These are phyloP conservation scores for Cataglyphis rosenhaueri DNA, from an alignment of 2,888 invertebrate genomes.

Conservation along the genomic window DNA sequence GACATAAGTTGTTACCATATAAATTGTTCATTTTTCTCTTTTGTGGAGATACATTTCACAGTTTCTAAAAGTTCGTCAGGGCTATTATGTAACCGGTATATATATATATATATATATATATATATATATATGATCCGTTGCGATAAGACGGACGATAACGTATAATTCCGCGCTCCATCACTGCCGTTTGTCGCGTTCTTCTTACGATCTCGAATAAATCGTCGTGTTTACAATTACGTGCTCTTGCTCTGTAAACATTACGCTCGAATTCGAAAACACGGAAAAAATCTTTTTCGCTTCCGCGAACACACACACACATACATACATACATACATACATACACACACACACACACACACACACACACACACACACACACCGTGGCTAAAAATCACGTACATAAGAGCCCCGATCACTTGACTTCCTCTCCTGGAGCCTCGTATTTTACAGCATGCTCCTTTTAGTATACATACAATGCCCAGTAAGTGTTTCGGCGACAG, in stretches of 20 bases:
- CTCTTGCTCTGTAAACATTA: not conserved
- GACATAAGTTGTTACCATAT: conserved; percentile 72
- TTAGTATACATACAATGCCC: conserved; percentile 71
- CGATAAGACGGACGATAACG: not conserved
- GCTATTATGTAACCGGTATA: conserved; percentile 78
- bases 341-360: too few relatives aligned
- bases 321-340: not conserved
- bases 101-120: conserved; percentile 1
- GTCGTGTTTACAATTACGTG: conserved; percentile 19
- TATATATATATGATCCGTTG: not conserved
- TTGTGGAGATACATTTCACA: conserved; percentile 83
- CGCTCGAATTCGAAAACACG: not conserved
- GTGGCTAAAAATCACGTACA: conserved; percentile 68
- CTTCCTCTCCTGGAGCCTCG: conserved; percentile 79
- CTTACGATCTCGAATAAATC: conserved; percentile 20
- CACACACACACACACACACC: too few relatives aligned
- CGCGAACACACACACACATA: not conserved
- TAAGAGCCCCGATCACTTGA: conserved; percentile 81
- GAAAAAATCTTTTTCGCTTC: not conserved
- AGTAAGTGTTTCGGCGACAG: conserved; percentile 73
- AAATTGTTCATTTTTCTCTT: conserved; percentile 70
- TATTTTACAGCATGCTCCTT: conserved; percentile 81
- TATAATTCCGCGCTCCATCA: conserved; percentile 10
- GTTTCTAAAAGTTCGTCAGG: conserved; percentile 82
- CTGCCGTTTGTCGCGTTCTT: not conserved